phyloP scores from a whole-genome alignment of 30 jellyfish, hydroid and myxozoan genomes.

The Sanderia malayensis region DNA sequence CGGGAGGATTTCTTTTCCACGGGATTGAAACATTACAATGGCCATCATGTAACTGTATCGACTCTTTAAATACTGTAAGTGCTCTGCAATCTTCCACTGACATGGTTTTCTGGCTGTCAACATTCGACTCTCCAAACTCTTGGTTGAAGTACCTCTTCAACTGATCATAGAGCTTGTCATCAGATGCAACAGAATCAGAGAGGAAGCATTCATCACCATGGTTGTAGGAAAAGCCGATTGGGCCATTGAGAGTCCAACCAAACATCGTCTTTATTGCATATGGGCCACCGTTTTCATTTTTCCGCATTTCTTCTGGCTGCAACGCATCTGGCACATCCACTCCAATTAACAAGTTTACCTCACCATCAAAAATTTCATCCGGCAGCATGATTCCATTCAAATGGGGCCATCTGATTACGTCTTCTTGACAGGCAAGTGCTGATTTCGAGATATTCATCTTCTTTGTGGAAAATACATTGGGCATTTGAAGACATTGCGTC shows the following conservation, averaged over 20 bases:
- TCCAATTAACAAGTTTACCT: conserved; percentile 40
- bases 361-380: conserved; percentile 1
- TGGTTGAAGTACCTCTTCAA: conserved; percentile 3
- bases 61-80: conserved; percentile 4
- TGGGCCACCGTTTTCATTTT: conserved; percentile 51
- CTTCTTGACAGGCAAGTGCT: conserved; percentile 9
- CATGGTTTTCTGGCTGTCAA: conserved; percentile 29
- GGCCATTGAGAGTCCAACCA: conserved; percentile 69
- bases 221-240: conserved; percentile 16
- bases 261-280: conserved; percentile 55
- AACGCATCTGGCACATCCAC: conserved; percentile 55
- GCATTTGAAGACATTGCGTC: not conserved
- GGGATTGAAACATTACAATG: conserved; percentile 13
- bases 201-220: not conserved
- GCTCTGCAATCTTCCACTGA: conserved; percentile 25
- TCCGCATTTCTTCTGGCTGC: conserved; percentile 60
- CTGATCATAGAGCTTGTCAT: conserved; percentile 2
- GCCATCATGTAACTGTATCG: not conserved
- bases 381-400: conserved; percentile 21
- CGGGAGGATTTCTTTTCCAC: conserved; percentile 30
- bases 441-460: not conserved
- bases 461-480: conserved; percentile 11
- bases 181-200: conserved; percentile 23
- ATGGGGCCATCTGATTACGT: conserved; percentile 14
- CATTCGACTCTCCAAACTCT: conserved; percentile 12